These are phyloP conservation scores for Chrysemys picta DNA, from an alignment of 2,113 vertebrate species.

Conservation along the genomic window DNA sequence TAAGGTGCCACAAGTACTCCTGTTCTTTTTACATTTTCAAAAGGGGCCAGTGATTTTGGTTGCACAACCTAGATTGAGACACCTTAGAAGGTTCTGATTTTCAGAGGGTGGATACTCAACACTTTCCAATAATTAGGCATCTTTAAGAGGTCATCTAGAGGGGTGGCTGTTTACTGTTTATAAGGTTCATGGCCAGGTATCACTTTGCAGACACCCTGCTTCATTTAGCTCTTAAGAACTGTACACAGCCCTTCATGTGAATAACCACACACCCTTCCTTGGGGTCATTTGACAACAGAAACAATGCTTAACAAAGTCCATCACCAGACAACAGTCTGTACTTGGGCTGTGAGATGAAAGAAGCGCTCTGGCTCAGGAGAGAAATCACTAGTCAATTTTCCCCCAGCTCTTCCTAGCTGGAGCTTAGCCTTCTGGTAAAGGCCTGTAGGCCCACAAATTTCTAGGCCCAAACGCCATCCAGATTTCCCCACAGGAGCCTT, in stretches of 20 bases:
- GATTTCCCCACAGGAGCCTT: not conserved
- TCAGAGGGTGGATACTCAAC: not conserved
- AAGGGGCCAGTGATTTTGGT: not conserved
- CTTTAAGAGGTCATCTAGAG: not conserved
- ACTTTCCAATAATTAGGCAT: not conserved
- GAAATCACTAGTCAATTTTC: too few species aligned
- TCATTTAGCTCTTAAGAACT: not conserved
- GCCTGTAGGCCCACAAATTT: too few species aligned
- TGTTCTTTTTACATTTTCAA: not conserved
- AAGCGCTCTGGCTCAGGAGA: too few species aligned
- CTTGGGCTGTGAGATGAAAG: too few species aligned
- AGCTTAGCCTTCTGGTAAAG: too few species aligned
- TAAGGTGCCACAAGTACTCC: too few species aligned
- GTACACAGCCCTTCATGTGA: not conserved
- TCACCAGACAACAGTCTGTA: too few species aligned
- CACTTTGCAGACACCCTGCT: not conserved
- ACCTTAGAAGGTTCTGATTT: not conserved
- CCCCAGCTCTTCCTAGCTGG: not conserved
- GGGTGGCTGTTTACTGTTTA: not conserved
- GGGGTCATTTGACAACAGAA: not conserved
- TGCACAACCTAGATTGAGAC: not conserved
- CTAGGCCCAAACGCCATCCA: too few species aligned
- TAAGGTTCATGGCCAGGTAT: not conserved
- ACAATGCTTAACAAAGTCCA: not conserved
- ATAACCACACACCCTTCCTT: not conserved